Conservation (phyloP, 2,113 vertebrate genomes). For the Pachyramphus minor region DNA sequence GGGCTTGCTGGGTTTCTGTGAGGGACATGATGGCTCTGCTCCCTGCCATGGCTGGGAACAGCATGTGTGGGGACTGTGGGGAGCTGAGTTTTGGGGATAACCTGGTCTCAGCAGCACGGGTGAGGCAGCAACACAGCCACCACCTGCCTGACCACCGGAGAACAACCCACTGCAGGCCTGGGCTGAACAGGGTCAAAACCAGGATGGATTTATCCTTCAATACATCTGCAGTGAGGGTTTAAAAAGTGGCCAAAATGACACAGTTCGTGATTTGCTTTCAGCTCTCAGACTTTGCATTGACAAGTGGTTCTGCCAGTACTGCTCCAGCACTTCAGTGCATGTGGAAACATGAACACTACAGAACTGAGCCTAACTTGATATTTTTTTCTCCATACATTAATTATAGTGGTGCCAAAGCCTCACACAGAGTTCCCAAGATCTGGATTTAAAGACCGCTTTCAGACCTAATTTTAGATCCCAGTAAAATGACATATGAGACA, state of each 20-base stretch:
- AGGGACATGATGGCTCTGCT: neutral
- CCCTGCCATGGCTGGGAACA: neutral
- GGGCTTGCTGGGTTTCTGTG: neutral
- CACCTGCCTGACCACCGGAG: neutral
- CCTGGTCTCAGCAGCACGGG: neutral
- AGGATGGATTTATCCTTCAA: accelerated
- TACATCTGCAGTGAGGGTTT: neutral
- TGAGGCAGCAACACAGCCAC: neutral
- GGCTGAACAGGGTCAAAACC: neutral
- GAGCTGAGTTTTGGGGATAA: neutral
- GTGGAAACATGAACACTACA: accelerated
- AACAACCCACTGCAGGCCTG: neutral
- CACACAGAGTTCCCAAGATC: neutral
- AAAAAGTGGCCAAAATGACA: neutral
- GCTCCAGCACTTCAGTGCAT: neutral
- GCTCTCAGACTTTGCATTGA: neutral
- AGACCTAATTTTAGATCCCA: neutral
- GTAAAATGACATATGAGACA: neutral
- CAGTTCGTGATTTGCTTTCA: neutral
- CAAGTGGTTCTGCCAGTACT: neutral
- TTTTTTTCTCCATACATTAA: neutral
- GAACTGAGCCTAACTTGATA: neutral
- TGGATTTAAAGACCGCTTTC: neutral
- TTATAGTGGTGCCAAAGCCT: neutral
- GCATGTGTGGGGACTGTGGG: accelerated